These are phyloP conservation scores for Macrobrachium nipponense DNA, from an alignment of 1,140 invertebrate species.

Conservation along the genomic window DNA sequence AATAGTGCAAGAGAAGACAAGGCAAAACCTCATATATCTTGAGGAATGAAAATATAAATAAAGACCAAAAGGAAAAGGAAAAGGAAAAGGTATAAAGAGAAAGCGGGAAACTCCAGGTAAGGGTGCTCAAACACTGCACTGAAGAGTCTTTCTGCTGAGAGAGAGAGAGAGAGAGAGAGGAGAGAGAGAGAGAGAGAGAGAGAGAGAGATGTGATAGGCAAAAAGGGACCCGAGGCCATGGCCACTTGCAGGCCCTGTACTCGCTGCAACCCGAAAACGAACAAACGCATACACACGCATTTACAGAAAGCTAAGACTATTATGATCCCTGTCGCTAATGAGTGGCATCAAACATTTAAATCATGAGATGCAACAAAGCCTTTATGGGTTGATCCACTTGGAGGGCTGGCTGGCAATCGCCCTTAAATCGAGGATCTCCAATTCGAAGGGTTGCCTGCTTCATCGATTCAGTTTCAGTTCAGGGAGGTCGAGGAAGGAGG, in stretches of 20 bases:
- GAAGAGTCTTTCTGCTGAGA: not conserved
- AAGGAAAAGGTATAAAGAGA: constrained; percentile 1
- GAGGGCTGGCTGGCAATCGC: too few species aligned
- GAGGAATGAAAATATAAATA: not conserved
- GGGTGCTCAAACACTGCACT: not conserved
- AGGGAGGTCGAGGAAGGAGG: not conserved
- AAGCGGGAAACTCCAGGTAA: not conserved
- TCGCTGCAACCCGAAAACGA: too few species aligned
- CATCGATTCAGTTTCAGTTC: too few species aligned
- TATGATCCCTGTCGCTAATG: too few species aligned
- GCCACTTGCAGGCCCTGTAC: not conserved
- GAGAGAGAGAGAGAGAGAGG: constrained; percentile 9
- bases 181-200: constrained; percentile 18
- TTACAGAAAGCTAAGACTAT: too few species aligned
- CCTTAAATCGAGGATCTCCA: too few species aligned
- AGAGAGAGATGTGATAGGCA: not conserved
- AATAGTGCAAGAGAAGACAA: not conserved
- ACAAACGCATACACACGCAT: too few species aligned
- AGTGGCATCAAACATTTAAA: too few species aligned
- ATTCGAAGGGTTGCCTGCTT: too few species aligned
- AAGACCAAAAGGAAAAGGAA: not conserved
- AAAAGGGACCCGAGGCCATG: not conserved
- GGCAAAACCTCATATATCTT: not conserved
- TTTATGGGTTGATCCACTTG: too few species aligned
- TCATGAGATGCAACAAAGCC: too few species aligned